phyloP scores from a whole-genome alignment of 2,888 invertebrate genomes.

The Conomelus anceps region DNA sequence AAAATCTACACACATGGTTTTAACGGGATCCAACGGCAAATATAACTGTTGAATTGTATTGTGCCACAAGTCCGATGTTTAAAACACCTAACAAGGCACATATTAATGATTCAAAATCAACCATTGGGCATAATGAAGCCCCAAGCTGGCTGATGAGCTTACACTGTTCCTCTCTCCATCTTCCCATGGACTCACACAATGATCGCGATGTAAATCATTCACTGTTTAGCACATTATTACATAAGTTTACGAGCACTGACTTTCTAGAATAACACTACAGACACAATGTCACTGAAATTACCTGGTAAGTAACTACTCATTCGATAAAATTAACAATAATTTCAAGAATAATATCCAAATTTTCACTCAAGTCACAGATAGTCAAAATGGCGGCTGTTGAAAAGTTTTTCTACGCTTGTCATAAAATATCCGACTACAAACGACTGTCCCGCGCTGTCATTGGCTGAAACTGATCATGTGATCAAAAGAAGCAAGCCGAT shows the following conservation, averaged over 20 bases:
- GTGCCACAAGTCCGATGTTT: constrained; percentile 58
- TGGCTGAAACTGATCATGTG: constrained; percentile 47
- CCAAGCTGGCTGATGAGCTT: constrained; percentile 46
- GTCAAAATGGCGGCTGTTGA: constrained; percentile 94
- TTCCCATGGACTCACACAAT: constrained; percentile 65
- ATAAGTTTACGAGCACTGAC: constrained; percentile 33
- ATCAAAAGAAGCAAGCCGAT: constrained; percentile 39
- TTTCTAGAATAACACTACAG: constrained; percentile 26
- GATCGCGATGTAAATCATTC: constrained; percentile 49
- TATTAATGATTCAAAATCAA: constrained; percentile 61
- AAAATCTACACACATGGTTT: constrained; percentile 45
- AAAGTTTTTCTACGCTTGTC: constrained; percentile 93
- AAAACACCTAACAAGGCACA: constrained; percentile 70
- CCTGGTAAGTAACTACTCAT: constrained; percentile 25
- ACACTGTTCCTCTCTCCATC: constrained; percentile 62
- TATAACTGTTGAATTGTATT: constrained; percentile 38
- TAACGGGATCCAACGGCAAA: constrained; percentile 40
- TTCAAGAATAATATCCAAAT: constrained; percentile 64
- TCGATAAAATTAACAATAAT: constrained; percentile 48
- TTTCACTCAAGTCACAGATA: constrained; percentile 67
- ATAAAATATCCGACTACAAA: constrained; percentile 59
- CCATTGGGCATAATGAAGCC: constrained; percentile 75
- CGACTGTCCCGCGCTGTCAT: constrained; percentile 41
- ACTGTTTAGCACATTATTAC: constrained; percentile 24
- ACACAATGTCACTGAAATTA: constrained; percentile 42